Percentiles rank a stretch among this genome's conserved stretches.
These are phyloP conservation scores for Camelus bactrianus DNA, from an alignment of 2,113 vertebrate genomes.

Conservation along the genomic window DNA sequence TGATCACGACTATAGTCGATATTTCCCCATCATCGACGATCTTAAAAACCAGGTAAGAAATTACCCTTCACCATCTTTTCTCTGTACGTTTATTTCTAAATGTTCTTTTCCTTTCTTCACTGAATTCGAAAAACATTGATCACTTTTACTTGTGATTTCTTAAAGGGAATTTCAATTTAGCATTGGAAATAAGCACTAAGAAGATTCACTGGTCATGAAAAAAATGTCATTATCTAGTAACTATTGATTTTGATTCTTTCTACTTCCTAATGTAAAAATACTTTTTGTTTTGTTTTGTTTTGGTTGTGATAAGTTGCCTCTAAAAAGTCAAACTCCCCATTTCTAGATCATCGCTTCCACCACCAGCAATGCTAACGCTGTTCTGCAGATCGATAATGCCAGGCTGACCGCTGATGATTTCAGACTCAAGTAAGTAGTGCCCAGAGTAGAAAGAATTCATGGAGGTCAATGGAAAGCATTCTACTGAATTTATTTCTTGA, in stretches of 20 bases:
- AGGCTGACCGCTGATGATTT: slow-evolving; percentile 92
- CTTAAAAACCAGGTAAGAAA: slow-evolving; percentile 87
- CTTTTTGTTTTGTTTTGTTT: not conserved
- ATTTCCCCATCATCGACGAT: slow-evolving; percentile 87
- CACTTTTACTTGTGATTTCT: not conserved
- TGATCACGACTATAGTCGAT: slow-evolving; percentile 87
- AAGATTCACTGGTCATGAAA: not conserved
- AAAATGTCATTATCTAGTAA: not conserved
- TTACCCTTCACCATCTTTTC: not conserved
- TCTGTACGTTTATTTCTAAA: not conserved
- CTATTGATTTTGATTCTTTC: not conserved
- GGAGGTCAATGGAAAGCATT: not conserved
- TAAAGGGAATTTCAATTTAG: not conserved
- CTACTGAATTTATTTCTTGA: not conserved
- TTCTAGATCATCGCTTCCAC: slow-evolving; percentile 87
- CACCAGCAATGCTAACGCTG: slow-evolving; percentile 86
- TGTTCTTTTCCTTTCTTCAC: not conserved
- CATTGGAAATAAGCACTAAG: not conserved
- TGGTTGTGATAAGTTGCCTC: not conserved
- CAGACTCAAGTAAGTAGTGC: slow-evolving; percentile 88
- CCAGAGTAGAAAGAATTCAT: not conserved
- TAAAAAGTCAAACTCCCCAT: not conserved
- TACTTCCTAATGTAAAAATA: not conserved
- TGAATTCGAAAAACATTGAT: not conserved
- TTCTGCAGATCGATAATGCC: slow-evolving; percentile 89